Base-by-base conservation (phyloP, 2,888 invertebrate species). In the Philaethria dido region DNA sequence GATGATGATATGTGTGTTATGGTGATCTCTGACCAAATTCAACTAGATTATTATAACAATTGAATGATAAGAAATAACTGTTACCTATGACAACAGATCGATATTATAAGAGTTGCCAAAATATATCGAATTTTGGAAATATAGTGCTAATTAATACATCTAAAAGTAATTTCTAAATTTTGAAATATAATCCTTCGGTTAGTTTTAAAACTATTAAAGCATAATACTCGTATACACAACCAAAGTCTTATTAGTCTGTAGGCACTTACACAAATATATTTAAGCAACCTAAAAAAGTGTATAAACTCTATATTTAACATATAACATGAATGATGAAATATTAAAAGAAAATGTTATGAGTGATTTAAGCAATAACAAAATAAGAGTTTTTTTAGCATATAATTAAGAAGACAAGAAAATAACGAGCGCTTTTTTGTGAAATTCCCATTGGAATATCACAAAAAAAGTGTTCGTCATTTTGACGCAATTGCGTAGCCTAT, bases 1-100 rank as follows among this genome's bases (percentile, higher is more conserved):
- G 55, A 14, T 39, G 29, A 55, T 66, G 68, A n/a, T n/a, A n/a
- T n/a, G n/a, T n/a, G n/a, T n/a, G n/a, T n/a, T n/a, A n/a, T n/a
- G n/a, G n/a, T n/a, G n/a, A 50, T 61, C 61, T 64, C 57, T 55
- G 57, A 54, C 8, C 33, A 59, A 44, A 64, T 42, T 33, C 16
- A 60, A 52, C 47, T 50, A 33, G 22, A 57, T 59, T 48, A 54
- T 54, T 20, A 13, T 22, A 22, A 22, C 6, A 48, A 14, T 48
- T 18, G 6, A 48, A 48, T 22, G 9, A 22, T 14, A 48, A 25
- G 6, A 50, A 25, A 8, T 50, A 50, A 9, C 14, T 14, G 3
- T 50, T 22, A 8, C 6, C 5, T 18, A 47, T 14, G 1, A 13
- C 0, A 22, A 25, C 3, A 50, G 3, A 25, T 1, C 22, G 5